These are phyloP conservation scores for Tangara arthus DNA, from an alignment of 2,797 vertebrate species.

Conservation along the genomic window DNA sequence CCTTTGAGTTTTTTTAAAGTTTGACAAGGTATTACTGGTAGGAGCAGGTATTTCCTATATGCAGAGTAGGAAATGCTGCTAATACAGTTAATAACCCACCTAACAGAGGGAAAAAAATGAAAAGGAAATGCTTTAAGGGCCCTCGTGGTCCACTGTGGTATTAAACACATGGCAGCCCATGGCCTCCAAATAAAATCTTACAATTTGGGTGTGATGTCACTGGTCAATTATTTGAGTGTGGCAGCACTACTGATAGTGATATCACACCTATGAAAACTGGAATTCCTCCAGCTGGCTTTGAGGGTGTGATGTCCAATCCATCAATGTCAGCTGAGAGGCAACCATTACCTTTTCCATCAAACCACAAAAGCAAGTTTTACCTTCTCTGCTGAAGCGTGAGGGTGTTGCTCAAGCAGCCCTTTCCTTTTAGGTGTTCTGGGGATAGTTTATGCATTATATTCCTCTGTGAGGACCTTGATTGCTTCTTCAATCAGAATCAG, in stretches of 20 bases:
- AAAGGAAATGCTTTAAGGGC: constrained; percentile 35
- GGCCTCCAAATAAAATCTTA: neutral
- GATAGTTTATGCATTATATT: neutral
- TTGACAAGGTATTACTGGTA: constrained; percentile 32
- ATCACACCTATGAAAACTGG: constrained; percentile 45
- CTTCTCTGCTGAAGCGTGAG: neutral
- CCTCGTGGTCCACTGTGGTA: neutral
- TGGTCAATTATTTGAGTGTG: neutral
- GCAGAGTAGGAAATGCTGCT: constrained; percentile 21
- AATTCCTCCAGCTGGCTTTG: neutral
- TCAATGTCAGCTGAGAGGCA: neutral
- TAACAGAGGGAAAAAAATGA: neutral
- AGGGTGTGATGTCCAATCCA: neutral
- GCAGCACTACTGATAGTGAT: constrained; percentile 8
- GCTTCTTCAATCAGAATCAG: neutral
- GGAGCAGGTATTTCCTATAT: constrained; percentile 45
- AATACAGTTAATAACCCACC: constrained; percentile 31
- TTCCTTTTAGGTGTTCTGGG: neutral
- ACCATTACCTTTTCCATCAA: neutral
- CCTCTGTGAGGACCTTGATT: neutral
- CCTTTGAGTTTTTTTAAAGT: neutral
- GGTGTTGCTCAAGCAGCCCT: neutral
- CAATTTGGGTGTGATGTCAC: constrained; percentile 11
- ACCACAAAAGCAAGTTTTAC: neutral
- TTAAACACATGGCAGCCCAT: neutral